phyloP scores from a whole-genome alignment of 2,888 invertebrate species.

The Scrobipalpa atriplicella region DNA sequence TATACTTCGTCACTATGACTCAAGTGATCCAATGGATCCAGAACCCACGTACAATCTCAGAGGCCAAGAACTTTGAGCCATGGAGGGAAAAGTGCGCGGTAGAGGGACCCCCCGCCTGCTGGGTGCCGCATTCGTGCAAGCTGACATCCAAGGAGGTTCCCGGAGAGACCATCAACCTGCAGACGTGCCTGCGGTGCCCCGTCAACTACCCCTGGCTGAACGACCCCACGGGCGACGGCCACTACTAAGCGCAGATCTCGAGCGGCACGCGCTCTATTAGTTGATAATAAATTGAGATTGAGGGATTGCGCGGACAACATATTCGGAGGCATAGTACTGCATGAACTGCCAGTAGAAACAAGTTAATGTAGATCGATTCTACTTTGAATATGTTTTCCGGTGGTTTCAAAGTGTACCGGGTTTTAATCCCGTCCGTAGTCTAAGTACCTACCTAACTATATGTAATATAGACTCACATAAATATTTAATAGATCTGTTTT shows the following conservation, averaged over 20 bases:
- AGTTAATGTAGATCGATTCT: slow-evolving; percentile 34
- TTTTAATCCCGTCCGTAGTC: slow-evolving; percentile 81
- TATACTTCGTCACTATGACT: slow-evolving; percentile 98
- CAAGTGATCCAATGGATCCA: slow-evolving; percentile 98
- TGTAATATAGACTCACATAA: slow-evolving; percentile 83
- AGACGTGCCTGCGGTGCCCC: slow-evolving; percentile 96
- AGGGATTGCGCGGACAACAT: slow-evolving; percentile 67
- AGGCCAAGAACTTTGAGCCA: slow-evolving; percentile 95
- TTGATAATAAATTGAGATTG: slow-evolving; percentile 66
- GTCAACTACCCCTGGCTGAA: slow-evolving; percentile 97
- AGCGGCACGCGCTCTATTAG: slow-evolving; percentile 71
- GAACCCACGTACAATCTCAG: slow-evolving; percentile 91
- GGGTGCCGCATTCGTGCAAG: slow-evolving; percentile 95
- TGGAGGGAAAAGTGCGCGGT: slow-evolving; percentile 97
- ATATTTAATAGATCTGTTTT: slow-evolving; percentile 81
- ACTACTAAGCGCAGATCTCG: slow-evolving; percentile 87
- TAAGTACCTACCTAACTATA: slow-evolving; percentile 79
- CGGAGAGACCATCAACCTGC: slow-evolving; percentile 96
- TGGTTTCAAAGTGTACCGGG: slow-evolving; percentile 79
- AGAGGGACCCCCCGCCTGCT: slow-evolving; percentile 92
- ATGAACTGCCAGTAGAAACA: slow-evolving; percentile 24
- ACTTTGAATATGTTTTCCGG: slow-evolving; percentile 71
- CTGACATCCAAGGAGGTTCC: slow-evolving; percentile 96
- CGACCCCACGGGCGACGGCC: slow-evolving; percentile 94
- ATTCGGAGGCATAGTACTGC: slow-evolving; percentile 50